Base-by-base conservation (phyloP, 1,140 invertebrate genomes). In the Aporrectodea caliginosa region DNA sequence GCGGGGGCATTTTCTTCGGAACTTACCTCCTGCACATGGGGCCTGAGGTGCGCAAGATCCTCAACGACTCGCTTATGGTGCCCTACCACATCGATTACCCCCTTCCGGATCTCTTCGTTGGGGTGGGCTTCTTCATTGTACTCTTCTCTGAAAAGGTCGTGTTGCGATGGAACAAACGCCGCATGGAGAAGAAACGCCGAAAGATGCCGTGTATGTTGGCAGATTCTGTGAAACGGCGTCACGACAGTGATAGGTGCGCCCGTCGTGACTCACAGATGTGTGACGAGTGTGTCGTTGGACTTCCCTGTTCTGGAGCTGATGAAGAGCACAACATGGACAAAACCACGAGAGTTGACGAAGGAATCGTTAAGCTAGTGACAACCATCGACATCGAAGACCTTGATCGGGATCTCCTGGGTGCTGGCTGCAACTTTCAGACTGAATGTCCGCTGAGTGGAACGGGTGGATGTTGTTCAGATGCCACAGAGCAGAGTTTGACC, bases 1-100 rank as follows among this genome's bases (percentile, higher is more conserved):
- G 94, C 31, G 94, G 92, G 1, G 94, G 94, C 0, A 93, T 96
- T 6, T 90, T 96, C 34, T 85, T 96, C 27, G 93, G 93, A 0
- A 95, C 94, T 0, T 92, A 93, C 30, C 86, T 94, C 58, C 88
- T 94, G 1, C 94, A 96, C 86, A 93, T 96, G 88, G 88, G 96
- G 68, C 94, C 94, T 27, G 94, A 96, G 88, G 91, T 93, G 0
- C 90, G 91, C 78, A 69, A 31, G 32, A 73, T 81, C n/a, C 32
- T 81, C 0, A 29, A 81, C 68, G 69, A 73, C 1, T 69, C 80
- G 29, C 30, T 81, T 22, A 29, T 78, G 31, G 32, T 34, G 31
- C 80, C 80, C 30, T 27, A 81, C 70, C 58, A 83, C 32, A 71
- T 82, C 1, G 71, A 84, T 35, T 87, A 95, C 83, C 91, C 92